phyloP scores from a whole-genome alignment of 2,797 vertebrate species.

The Lagothrix lagotricha region DNA sequence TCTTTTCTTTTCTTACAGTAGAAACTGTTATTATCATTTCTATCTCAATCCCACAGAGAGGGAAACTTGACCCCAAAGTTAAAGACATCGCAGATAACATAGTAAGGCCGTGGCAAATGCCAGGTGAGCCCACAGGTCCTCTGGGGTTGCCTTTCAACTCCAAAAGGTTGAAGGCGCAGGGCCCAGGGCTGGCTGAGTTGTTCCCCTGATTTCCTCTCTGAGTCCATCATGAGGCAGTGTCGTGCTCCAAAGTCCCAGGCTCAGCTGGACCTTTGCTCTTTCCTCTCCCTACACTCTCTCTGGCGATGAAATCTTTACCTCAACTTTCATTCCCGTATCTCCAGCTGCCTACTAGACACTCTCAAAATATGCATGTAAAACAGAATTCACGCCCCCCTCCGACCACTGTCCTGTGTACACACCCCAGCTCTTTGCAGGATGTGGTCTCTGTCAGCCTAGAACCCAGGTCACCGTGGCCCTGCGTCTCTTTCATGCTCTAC shows the following conservation, averaged over 20 bases:
- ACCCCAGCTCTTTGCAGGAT: not conserved
- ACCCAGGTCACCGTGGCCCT: not conserved
- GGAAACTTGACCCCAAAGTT: not conserved
- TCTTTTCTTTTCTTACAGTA: not conserved
- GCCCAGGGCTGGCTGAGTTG: not conserved
- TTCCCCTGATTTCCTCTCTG: not conserved
- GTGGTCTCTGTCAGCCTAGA: not conserved
- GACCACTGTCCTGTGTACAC: not conserved
- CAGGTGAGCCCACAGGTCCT: not conserved
- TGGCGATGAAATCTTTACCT: not conserved
- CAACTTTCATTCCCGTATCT: not conserved
- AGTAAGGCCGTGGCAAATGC: not conserved
- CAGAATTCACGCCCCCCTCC: not conserved
- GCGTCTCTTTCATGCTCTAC: rapidly evolving
- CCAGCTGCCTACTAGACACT: not conserved
- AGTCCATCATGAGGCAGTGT: not conserved
- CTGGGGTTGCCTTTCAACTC: not conserved
- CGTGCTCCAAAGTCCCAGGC: not conserved
- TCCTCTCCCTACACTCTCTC: not conserved
- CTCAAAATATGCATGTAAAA: not conserved
- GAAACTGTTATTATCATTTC: not conserved
- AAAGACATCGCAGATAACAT: not conserved
- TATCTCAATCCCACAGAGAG: not conserved
- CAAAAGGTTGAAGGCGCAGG: not conserved
- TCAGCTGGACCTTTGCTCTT: not conserved